Base-by-base conservation (phyloP, 2,888 invertebrate genomes). In the Endotricha flammealis region DNA sequence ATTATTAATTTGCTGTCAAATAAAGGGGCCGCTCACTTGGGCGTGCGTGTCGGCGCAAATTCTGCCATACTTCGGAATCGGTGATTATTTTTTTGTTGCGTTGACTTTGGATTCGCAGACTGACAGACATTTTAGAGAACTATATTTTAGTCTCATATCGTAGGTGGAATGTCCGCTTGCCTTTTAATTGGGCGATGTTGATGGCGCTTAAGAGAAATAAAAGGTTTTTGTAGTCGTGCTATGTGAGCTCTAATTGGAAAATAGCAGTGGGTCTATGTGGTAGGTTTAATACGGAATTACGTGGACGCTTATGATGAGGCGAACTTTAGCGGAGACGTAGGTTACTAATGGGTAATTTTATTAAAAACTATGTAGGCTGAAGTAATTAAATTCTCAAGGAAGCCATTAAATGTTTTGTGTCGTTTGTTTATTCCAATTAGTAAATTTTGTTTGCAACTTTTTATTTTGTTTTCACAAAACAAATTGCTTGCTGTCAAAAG, bases 1-100 rank as follows among this genome's bases (percentile, higher is more conserved):
- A 74, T 83, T 85, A 86, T 86, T 86, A 85, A 85, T 85, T 86
- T 83, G 82, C 86, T 85, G 86, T 86, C 85, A 86, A 85, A 85
- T 86, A 85, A 85, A 85, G 83, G 82, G 85, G 86, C 85, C 83
- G 85, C 83, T 79, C 78, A 70, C 79, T 80, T 80, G 82, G 83
- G 85, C 83, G 85, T 85, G 83, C 83, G 85, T 83, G 85, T 78
- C 77, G 75, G 79, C 74, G 82, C 82, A 76, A 85, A 85, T 83
- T 86, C 83, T 85, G 80, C 83, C 82, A 83, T 85, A 82, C 82
- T 83, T 81, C 54, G 81, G 73, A 80, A 85, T 83, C 76, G 73
- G 75, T 75, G 82, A 81, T 83, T 81, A 79, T 81, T 80, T 82
- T 66, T 81, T 80, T 82, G 77, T 73, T 75, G 68, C 65, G 65